Percentiles rank a stretch among this genome's conserved stretches.
Conservation (phyloP, 1,140 invertebrate species). For the Phortica variegata region DNA sequence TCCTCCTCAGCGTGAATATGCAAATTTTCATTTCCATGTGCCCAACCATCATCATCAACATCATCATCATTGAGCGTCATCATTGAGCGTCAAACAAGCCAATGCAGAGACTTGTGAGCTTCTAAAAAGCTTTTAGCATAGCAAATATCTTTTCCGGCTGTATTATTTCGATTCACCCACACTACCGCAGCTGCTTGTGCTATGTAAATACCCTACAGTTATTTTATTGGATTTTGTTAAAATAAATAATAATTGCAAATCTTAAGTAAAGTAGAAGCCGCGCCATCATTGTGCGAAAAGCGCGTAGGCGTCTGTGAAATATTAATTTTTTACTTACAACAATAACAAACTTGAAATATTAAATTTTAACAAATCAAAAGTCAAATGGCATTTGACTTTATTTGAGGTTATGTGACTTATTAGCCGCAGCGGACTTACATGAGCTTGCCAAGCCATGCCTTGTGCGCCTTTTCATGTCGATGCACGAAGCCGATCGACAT, state of each 20-base stretch:
- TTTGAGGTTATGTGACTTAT: too few relatives aligned
- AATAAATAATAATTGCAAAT: constrained; percentile 5
- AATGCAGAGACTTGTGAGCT: constrained; percentile 16
- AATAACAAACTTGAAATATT: background rate
- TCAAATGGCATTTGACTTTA: background rate
- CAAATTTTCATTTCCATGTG: constrained; percentile 40
- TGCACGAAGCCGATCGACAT: background rate
- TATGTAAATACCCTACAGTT: constrained; percentile 24
- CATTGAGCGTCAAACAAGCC: constrained; percentile 9
- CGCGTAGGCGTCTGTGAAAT: background rate
- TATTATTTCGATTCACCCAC: constrained; percentile 10
- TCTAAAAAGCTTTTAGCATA: constrained; percentile 24
- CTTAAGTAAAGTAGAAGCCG: background rate
- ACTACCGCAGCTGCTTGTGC: background rate
- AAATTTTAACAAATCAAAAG: background rate
- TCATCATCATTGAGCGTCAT: background rate
- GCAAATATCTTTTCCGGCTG: constrained; percentile 9
- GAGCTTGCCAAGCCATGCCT: too few relatives aligned
- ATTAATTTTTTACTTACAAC: background rate
- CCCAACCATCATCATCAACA: constrained; percentile 7
- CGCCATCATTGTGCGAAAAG: background rate
- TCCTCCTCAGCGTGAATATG: constrained; percentile 51
- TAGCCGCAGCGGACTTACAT: too few relatives aligned
- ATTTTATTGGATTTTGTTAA: constrained; percentile 22
- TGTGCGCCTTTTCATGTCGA: too few relatives aligned